These are phyloP conservation scores for Liolophura sinensis DNA, from an alignment of 1,140 invertebrate species.

Conservation along the genomic window DNA sequence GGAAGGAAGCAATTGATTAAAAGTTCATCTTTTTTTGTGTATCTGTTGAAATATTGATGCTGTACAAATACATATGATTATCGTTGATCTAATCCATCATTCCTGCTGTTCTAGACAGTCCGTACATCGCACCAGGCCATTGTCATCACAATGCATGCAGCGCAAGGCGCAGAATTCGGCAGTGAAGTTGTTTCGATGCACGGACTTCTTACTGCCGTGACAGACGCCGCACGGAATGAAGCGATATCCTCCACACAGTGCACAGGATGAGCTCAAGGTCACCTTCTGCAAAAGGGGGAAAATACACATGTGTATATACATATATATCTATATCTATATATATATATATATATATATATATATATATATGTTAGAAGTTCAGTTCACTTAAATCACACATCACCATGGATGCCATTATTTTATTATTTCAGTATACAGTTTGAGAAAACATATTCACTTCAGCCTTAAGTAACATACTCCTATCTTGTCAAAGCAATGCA, in stretches of 20 bases:
- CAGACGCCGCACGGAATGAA: slow-evolving; percentile 86
- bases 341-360: neutral
- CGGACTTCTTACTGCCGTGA: slow-evolving; percentile 93
- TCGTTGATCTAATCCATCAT: slow-evolving; percentile 1
- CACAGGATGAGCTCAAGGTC: slow-evolving; percentile 82
- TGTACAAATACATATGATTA: too few relatives aligned
- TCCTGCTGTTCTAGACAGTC: slow-evolving; percentile 66
- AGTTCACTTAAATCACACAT: neutral
- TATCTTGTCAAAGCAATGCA: too few relatives aligned
- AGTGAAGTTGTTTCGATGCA: slow-evolving; percentile 91
- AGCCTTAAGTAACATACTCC: too few relatives aligned
- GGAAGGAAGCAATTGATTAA: too few relatives aligned
- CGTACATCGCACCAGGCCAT: slow-evolving; percentile 85
- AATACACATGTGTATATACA: slow-evolving; percentile 9
- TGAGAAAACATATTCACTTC: neutral
- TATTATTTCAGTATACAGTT: neutral
- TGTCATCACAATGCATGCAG: slow-evolving; percentile 95
- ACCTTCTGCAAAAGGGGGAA: slow-evolving; percentile 58
- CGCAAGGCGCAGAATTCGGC: slow-evolving; percentile 92
- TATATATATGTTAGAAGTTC: neutral
- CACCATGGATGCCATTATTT: neutral
- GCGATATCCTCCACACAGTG: slow-evolving; percentile 86
- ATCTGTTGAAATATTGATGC: too few relatives aligned
- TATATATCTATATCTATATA: neutral
- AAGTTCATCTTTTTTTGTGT: too few relatives aligned